These are phyloP conservation scores for Bostrychus sinensis DNA, from an alignment of 2,113 vertebrate genomes.

Conservation along the genomic window DNA sequence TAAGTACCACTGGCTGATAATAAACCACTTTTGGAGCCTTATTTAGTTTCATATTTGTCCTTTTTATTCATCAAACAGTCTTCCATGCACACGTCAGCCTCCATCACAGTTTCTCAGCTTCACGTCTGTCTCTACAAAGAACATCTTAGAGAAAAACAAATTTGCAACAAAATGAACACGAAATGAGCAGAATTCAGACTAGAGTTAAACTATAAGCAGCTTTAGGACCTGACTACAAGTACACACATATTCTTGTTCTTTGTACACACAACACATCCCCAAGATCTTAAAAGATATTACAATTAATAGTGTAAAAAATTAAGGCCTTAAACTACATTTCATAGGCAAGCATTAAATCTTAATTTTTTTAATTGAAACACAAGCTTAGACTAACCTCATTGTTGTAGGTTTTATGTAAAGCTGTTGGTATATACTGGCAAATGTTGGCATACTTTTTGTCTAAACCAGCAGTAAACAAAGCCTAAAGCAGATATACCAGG, in stretches of 20 bases:
- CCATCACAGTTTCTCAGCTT: conserved; percentile 57
- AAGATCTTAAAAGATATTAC: neutral
- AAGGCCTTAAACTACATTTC: no score
- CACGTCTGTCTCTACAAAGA: conserved; percentile 25
- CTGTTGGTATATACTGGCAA: no score
- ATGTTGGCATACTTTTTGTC: no score
- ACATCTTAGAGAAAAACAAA: conserved; percentile 31
- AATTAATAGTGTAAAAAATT: neutral
- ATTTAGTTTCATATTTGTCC: conserved; percentile 35
- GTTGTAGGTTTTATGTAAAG: no score
- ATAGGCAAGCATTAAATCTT: no score
- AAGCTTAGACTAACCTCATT: no score
- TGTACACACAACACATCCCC: neutral
- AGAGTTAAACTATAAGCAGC: conserved; percentile 56
- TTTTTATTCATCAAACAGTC: conserved; percentile 78
- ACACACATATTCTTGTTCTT: no score
- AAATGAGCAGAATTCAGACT: conserved; percentile 57
- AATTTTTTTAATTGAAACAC: no score
- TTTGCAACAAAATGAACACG: conserved; percentile 33
- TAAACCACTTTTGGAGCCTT: conserved; percentile 11
- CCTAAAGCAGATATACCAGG: no score
- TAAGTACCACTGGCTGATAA: no score
- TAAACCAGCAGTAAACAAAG: no score
- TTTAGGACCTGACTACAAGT: conserved; percentile 25
- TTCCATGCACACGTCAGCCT: conserved; percentile 29